Base-by-base conservation (phyloP, 2,113 vertebrate genomes). In the Carettochelys insculpta region DNA sequence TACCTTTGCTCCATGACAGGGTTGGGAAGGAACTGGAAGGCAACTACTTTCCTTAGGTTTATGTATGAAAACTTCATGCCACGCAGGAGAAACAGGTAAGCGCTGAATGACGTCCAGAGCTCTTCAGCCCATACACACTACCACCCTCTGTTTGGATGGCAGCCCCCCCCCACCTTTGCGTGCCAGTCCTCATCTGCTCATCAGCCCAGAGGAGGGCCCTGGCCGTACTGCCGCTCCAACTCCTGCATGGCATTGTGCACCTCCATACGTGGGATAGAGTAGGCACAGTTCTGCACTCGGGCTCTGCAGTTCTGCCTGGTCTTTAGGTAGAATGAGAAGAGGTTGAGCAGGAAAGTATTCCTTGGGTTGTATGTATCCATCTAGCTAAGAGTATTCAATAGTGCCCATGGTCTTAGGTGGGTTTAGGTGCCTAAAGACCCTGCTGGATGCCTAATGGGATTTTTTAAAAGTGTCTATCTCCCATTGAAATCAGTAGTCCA, bases 1-100 rank as follows among this genome's bases (percentile, higher is more conserved):
- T 20, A 24, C 65, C 8, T 56, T 94, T 85, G 9, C 91, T 94
- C 87, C 17, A 45, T 71, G 68, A 87, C 25, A 87, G 90, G 14
- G 19, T 27, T 80, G 19, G 31, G 86, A 45, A 83, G 61, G 58
- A 94, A 78, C 54, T 80, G 24, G 14, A 73, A 22, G 51, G 31
- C 58, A 82, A 5, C 79, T 92, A 19, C 75, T 13, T 73, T 53
- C 43, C 6, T 68, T 45, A 58, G n/a, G 47, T 11, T 83, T 10
- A 8, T 88, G 2, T 54, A n/a, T 53, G 54, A 65, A 86, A 54
- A n/a, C 22, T 83, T 19, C 27, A 4, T 29, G 34, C 34, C n/a
- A 73, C 29, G 77, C 65, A 8, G 19, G 34, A 68, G n/a, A 8
- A 11, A 22, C n/a, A 68, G n/a, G n/a, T 68, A 38, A 68, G n/a